Conservation (phyloP, 1,140 invertebrate species). For the Geopemphigus sp. region DNA sequence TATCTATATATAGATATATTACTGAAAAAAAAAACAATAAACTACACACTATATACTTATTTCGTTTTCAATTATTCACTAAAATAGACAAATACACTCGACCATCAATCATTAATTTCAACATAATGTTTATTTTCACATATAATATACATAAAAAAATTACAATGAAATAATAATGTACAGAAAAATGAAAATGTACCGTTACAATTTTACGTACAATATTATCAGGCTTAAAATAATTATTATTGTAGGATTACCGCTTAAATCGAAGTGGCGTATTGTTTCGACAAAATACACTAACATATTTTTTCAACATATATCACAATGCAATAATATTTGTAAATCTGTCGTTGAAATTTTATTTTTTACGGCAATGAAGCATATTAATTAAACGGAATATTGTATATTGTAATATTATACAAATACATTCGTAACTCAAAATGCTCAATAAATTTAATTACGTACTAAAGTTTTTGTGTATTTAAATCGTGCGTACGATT, state of each 20-base stretch:
- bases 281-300: background rate
- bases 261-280: background rate
- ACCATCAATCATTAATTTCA: background rate
- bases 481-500: background rate
- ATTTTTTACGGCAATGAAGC: background rate
- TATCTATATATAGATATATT: too few species aligned
- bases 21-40: background rate
- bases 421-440: slow-evolving; percentile 1
- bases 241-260: background rate
- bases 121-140: slow-evolving; percentile 27
- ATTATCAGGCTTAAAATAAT: background rate
- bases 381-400: too few species aligned
- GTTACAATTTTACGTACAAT: background rate
- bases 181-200: slow-evolving; percentile 2
- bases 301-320: background rate
- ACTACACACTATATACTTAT: background rate
- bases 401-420: background rate
- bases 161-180: background rate
- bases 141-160: slow-evolving; percentile 10
- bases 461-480: background rate
- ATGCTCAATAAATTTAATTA: background rate
- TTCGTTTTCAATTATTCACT: background rate
- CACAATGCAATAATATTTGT: slow-evolving; percentile 14
- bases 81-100: background rate
- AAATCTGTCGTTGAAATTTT: background rate